Conservation (phyloP, 2,797 vertebrate species). For the Enteromius anoplus region DNA sequence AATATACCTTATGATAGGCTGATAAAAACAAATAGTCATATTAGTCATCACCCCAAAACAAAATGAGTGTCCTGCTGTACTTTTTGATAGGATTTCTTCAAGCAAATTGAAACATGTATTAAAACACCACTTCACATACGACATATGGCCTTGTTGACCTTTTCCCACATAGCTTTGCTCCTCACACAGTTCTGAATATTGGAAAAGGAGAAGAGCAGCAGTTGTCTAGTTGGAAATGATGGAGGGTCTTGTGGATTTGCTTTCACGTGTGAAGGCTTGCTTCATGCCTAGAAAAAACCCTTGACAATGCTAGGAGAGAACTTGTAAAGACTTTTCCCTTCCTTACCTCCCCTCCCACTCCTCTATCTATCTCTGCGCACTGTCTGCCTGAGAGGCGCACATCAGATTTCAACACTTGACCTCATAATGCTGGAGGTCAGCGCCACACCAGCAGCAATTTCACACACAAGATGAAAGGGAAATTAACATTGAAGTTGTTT, state of each 20-base stretch:
- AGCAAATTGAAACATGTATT: conserved; percentile 30
- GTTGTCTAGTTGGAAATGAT: conserved; percentile 26
- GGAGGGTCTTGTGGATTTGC: conserved; percentile 16
- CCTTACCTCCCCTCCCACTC: conserved; percentile 32
- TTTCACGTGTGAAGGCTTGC: conserved; percentile 21
- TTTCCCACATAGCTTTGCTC: conserved; percentile 8
- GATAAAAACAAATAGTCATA: background rate
- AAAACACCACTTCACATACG: background rate
- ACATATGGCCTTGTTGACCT: conserved; percentile 31
- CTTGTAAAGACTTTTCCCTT: conserved; percentile 48
- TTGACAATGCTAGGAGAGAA: conserved; percentile 42
- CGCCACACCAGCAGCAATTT: conserved; percentile 67
- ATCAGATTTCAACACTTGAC: conserved; percentile 70
- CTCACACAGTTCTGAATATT: conserved; percentile 21
- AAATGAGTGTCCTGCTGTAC: background rate
- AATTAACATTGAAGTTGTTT: conserved; percentile 66
- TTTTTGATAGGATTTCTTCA: background rate
- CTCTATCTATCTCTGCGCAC: conserved; percentile 53
- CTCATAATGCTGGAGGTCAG: conserved; percentile 68
- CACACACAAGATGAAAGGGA: conserved; percentile 72
- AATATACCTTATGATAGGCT: background rate
- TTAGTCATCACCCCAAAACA: background rate
- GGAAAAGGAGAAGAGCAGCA: background rate
- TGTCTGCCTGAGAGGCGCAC: conserved; percentile 61
- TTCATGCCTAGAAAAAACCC: conserved; percentile 18